Conservation (phyloP, 2,888 invertebrate genomes). For the Autographa gamma region DNA sequence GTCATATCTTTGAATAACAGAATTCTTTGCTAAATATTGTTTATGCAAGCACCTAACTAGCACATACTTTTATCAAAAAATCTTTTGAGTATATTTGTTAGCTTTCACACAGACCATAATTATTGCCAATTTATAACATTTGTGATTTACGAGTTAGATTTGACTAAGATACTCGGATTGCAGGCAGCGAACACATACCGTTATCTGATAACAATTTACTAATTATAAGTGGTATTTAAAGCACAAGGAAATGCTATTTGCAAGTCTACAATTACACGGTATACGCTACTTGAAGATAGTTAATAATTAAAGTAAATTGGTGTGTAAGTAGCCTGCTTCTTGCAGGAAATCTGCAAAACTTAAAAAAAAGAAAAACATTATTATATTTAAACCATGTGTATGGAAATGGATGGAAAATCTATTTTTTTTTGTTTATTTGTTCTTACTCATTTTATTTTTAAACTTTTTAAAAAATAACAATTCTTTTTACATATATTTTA, state of each 20-base stretch:
- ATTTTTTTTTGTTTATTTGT: no score
- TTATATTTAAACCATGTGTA: no score
- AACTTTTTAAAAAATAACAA: no score
- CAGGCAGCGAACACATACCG: conserved; percentile 13
- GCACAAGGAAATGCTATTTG: conserved; percentile 38
- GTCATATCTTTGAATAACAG: no score
- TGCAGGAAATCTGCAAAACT: not conserved
- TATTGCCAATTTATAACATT: not conserved
- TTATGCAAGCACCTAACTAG: no score
- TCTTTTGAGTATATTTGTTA: not conserved
- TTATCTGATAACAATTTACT: conserved; percentile 45
- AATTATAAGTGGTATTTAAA: conserved; percentile 40
- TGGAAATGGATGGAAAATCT: no score
- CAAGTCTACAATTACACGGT: conserved; percentile 34
- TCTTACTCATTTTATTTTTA: no score
- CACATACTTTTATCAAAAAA: not conserved
- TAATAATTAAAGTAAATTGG: conserved; percentile 18
- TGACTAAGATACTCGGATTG: conserved; percentile 22
- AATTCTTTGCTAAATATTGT: no score
- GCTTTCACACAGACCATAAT: not conserved
- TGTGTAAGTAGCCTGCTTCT: not conserved
- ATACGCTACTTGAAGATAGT: conserved; percentile 17
- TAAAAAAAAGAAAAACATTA: no score
- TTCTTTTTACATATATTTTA: no score
- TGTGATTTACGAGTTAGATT: conserved; percentile 15